Evolutionary conservation across 1,140 invertebrate species (phyloP), one percentile per base, ranked within the genome.

Genomic region (Cotesia typhae): DNA sequence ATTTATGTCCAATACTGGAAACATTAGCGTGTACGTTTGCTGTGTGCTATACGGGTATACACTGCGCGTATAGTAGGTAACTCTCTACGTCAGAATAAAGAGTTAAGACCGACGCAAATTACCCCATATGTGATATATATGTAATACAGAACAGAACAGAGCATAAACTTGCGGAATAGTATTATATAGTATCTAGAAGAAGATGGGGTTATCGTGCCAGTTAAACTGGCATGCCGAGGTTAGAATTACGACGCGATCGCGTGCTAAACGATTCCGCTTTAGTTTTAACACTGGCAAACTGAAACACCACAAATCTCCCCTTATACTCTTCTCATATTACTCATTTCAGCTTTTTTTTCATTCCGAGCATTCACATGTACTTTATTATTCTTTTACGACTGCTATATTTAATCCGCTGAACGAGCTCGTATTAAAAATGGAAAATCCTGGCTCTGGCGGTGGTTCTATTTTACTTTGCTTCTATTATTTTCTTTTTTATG

Each of bases 191-290:
- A 20, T 38, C 53, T 51, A 14, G 52, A 37, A 35, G 36, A 14
- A 55, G 51, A 38, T 28, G 28, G 63, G 35, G 57, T 61, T 72
- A 67, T 72, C 72, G 67, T 73, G 60, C 20, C 7, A 41, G 6
- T 53, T 35, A 9, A 10, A 73, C 66, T 71, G 66, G 67, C 74
- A 76, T 82, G 75, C 74, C 78, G 78, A 72, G 74, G 77, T 74
- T 77, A 81, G 79, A 84, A 83, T 83, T 84, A 84, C 81, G 83
- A 83, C 81, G 82, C 78, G 76, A 84, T 84, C 81, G 83, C 83
- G 83, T 84, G 83, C 80, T 81, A 83, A 84, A 83, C 80, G 83
- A 83, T 80, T 76, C 74, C 76, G 63, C 75, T 70, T 66, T 66
- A 59, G 52, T 67, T 70, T 71, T 53, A 73, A n/a, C 71, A 53